Percentiles rank a stretch among this genome's conserved stretches.
Evolutionary conservation across 2,888 invertebrate species (phyloP).

Genomic region (Leptopilina syphax): DNA sequence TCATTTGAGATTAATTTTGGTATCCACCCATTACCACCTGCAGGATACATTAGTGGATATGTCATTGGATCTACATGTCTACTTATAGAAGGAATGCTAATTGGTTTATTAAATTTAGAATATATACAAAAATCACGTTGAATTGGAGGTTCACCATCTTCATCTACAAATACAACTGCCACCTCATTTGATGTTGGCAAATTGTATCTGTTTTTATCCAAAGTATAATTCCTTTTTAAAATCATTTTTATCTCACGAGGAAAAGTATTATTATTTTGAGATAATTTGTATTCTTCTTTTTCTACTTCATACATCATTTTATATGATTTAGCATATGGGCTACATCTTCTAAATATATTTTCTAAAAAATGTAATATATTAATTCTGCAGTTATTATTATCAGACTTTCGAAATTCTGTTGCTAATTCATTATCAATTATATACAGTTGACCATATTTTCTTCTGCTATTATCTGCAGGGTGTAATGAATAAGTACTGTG

Average conservation of each 20-base stretch:
- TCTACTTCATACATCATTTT: background rate
- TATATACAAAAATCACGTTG: conserved; percentile 49
- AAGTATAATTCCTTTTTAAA: conserved; percentile 39
- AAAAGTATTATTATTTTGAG: background rate
- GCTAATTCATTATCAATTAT: conserved; percentile 40
- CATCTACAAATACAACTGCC: conserved; percentile 21
- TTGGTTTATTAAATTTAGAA: conserved; percentile 42
- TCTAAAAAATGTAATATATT: conserved; percentile 41
- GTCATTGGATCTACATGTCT: conserved; percentile 4
- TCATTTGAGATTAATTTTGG: conserved; percentile 1
- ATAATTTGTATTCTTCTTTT: conserved; percentile 10
- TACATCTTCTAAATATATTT: conserved; percentile 32
- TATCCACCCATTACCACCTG: conserved; percentile 42
- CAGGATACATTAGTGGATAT: conserved; percentile 46
- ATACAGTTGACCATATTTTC: conserved; percentile 33
- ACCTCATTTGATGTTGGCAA: conserved; percentile 48
- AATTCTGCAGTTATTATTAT: background rate
- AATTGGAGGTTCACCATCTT: conserved; percentile 41
- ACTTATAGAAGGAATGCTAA: conserved; percentile 26
- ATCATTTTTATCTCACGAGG: conserved; percentile 41
- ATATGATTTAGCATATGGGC: conserved; percentile 13
- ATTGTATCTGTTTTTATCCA: conserved; percentile 47
- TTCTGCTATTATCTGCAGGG: conserved; percentile 1
- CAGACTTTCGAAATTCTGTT: background rate
- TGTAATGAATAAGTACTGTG: conserved; percentile 33